Evolutionary conservation across 2,113 vertebrate species (phyloP).

Genomic region (Centropristis striata): DNA sequence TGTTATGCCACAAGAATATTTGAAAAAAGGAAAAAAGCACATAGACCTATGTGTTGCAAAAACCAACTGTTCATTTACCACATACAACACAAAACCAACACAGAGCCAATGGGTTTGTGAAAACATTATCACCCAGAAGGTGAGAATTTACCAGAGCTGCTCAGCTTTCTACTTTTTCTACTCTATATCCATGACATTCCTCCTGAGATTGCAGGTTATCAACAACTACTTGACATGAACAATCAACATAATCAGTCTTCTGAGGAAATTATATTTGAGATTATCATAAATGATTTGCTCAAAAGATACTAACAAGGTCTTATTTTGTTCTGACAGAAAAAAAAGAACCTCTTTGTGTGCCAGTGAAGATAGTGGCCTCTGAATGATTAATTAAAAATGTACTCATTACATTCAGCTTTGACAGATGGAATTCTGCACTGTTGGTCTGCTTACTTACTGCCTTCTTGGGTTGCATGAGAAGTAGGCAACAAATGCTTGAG

Average conservation of each 20-base stretch:
- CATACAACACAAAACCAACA: background rate
- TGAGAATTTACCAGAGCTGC: background rate
- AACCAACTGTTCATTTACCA: background rate
- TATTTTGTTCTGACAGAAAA: background rate
- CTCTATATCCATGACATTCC: background rate
- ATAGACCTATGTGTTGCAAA: background rate
- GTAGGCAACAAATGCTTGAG: slow-evolving; percentile 1
- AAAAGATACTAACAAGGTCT: background rate
- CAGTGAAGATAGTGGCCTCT: slow-evolving; percentile 17
- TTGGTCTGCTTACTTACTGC: slow-evolving; percentile 5
- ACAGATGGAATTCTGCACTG: slow-evolving; percentile 10
- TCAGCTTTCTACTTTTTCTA: background rate
- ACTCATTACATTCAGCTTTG: slow-evolving; percentile 49
- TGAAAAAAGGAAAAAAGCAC: background rate
- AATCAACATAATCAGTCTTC: slow-evolving; percentile 6
- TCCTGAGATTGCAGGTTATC: slow-evolving; percentile 17
- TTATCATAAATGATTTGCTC: slow-evolving; percentile 13
- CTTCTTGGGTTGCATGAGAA: slow-evolving; percentile 31
- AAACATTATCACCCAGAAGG: background rate
- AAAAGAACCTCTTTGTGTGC: background rate
- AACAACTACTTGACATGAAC: slow-evolving; percentile 34
- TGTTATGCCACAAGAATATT: background rate
- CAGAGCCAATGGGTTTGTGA: background rate
- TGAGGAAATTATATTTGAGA: slow-evolving; percentile 8
- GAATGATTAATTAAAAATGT: slow-evolving; percentile 41